A percentile compares a stretch with the other conserved stretches of the same genome.
phyloP scores from a whole-genome alignment of 2,113 vertebrate species.

The Thalassarche chlororhynchos region DNA sequence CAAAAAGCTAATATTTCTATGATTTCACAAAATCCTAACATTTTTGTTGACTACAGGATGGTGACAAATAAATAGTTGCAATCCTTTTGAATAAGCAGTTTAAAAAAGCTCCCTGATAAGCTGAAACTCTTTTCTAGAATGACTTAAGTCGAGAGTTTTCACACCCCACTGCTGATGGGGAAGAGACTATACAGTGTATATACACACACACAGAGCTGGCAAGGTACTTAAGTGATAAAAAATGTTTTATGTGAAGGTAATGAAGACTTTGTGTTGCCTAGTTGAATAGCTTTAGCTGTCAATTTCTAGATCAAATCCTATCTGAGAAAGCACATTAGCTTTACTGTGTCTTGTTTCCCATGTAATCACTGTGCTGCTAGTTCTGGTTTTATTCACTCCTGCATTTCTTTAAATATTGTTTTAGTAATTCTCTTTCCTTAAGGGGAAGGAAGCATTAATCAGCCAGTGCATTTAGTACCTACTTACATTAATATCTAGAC shows the following conservation, averaged over 20 bases:
- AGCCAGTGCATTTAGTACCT: neutral
- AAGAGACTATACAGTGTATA: neutral
- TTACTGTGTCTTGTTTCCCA: neutral
- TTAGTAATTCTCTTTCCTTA: slow-evolving; percentile 13
- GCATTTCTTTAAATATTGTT: neutral
- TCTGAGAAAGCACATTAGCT: neutral
- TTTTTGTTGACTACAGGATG: neutral
- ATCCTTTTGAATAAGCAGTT: neutral
- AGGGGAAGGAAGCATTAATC: slow-evolving; percentile 37
- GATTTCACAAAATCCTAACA: neutral
- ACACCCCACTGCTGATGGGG: neutral
- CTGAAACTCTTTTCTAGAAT: neutral
- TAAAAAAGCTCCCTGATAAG: neutral
- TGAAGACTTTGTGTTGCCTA: neutral
- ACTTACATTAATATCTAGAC: neutral
- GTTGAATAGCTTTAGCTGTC: slow-evolving; percentile 1
- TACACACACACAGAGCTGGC: neutral
- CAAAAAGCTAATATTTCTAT: neutral
- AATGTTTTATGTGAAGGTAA: neutral
- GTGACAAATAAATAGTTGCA: neutral
- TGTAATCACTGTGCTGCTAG: neutral
- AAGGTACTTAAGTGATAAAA: neutral
- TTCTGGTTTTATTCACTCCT: neutral
- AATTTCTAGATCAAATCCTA: neutral
- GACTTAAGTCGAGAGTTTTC: neutral